phyloP scores from a whole-genome alignment of 2,113 vertebrate genomes.

The Gymnobelideus leadbeateri region DNA sequence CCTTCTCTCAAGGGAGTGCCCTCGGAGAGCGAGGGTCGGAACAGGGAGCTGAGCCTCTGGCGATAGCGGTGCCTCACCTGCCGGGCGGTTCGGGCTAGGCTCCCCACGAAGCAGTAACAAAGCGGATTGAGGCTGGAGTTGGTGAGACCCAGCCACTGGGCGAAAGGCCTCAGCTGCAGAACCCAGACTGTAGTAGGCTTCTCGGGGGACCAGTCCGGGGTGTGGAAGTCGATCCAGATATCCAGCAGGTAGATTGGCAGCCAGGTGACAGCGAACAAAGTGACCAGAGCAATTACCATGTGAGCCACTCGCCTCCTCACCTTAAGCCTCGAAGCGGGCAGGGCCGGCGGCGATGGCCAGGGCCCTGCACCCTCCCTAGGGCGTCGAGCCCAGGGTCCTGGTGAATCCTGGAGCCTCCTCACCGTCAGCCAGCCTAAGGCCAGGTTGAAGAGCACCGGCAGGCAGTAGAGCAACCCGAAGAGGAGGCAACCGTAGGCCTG shows the following conservation, averaged over 20 bases:
- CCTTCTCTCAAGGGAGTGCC: constrained; percentile 54
- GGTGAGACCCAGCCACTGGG: constrained; percentile 91
- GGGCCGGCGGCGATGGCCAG: constrained; percentile 77
- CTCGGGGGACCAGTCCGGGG: constrained; percentile 82
- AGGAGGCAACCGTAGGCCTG: constrained; percentile 91
- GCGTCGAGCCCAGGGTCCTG: constrained; percentile 86
- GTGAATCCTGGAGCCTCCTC: constrained; percentile 75
- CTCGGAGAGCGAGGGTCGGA: constrained; percentile 85
- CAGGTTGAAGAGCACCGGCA: constrained; percentile 94
- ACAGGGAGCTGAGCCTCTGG: constrained; percentile 88
- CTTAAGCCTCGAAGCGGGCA: constrained; percentile 86
- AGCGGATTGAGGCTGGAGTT: constrained; percentile 96
- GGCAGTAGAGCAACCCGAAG: constrained; percentile 93
- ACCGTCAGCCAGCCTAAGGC: constrained; percentile 89
- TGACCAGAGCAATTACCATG: constrained; percentile 93
- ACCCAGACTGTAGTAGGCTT: constrained; percentile 86
- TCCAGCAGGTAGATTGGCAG: constrained; percentile 92
- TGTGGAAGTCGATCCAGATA: constrained; percentile 91
- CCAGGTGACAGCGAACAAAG: constrained; percentile 93
- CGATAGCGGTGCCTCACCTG: constrained; percentile 91
- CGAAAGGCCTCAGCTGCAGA: constrained; percentile 89
- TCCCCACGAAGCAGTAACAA: constrained; percentile 94
- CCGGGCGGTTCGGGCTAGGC: constrained; percentile 90
- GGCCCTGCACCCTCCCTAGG: constrained; percentile 61
- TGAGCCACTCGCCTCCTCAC: constrained; percentile 92